A percentile compares a stretch with the other conserved stretches of the same genome.
These are phyloP conservation scores for Hyposoter dolosus DNA, from an alignment of 2,888 invertebrate species.

Conservation along the genomic window DNA sequence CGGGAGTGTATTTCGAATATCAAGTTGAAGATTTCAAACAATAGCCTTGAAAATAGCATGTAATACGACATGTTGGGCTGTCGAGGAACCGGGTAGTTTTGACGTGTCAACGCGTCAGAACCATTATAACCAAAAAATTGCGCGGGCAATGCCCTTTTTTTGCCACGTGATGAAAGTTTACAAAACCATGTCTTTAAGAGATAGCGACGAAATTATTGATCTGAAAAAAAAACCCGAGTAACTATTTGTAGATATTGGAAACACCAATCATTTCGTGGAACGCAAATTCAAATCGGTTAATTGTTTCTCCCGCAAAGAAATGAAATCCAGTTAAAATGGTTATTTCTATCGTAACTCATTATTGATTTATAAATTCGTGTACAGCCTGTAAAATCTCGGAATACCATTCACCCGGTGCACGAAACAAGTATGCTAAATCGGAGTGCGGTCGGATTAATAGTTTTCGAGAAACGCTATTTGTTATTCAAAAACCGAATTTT, in stretches of 20 bases:
- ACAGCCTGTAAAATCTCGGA: constrained; percentile 4
- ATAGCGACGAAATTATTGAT: constrained; percentile 16
- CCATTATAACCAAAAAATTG: too few species aligned
- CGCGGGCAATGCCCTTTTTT: too few species aligned
- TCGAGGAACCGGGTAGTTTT: too few species aligned
- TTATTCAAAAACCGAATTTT: constrained; percentile 13
- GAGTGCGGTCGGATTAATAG: too few species aligned
- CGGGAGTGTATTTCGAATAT: too few species aligned
- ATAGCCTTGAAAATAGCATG: too few species aligned
- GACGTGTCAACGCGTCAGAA: too few species aligned
- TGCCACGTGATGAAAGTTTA: not conserved
- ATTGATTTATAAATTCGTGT: not conserved
- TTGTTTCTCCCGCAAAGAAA: not conserved
- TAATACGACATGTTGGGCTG: too few species aligned
- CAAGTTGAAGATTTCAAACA: too few species aligned
- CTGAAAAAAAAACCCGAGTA: not conserved
- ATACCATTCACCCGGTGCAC: not conserved
- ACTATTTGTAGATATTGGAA: constrained; percentile 11
- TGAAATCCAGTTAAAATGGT: constrained; percentile 4
- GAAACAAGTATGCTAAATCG: not conserved
- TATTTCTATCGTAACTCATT: not conserved
- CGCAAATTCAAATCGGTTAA: not conserved
- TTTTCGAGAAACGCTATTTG: not conserved
- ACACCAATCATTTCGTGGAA: not conserved
- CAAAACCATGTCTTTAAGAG: constrained; percentile 2